Base-by-base conservation (phyloP, 2,888 invertebrate genomes). In the Ophion slaviceki region DNA sequence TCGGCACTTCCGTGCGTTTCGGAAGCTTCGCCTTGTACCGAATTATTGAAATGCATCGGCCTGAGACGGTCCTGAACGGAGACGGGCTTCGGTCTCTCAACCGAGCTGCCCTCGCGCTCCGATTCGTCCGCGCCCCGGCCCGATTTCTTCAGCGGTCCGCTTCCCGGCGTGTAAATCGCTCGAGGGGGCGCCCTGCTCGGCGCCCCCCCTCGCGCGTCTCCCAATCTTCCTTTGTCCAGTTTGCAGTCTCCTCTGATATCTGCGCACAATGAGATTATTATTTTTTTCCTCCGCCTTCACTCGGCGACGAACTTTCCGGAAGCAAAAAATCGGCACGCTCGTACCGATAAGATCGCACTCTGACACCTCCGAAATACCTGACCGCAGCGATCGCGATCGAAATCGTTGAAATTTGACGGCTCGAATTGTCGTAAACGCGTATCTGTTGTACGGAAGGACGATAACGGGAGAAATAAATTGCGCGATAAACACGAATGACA, bases 111-210 rank as follows among this genome's bases (percentile, higher is more conserved):
- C 62, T 92, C 92, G 76, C 89, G 86, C 74, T 96, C 96, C 92
- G 95, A 95, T 93, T 96, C 95, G 88, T 96, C 96, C 85, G 94
- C 93, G 92, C 95, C 95, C 94, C 95, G 95, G 90, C 95, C 95
- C 88, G 96, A 95, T 94, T 96, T 96, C 92, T 96, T 95, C 88
- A 97, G 94, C 88, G 96, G 96, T 88, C 97, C 97, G 95, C 97
- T 97, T 90, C 97, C 97, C 92, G 97, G 97, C 93, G 96, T 96
- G 91, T 97, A 97, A 87, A 97, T 94, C 94, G 95, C 95, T 94
- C 96, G 96, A 92, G 96, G 96, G 90, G 96, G 96, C 94, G 96
- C 96, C 93, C 95, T 95, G 89, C 95, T 94, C 94, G 95, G 95
- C 95, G 94, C 95, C 94, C 95, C 95, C 94, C 94, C 95, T 90